These are phyloP conservation scores for Parascotia fuliginaria DNA, from an alignment of 2,888 invertebrate genomes.

Conservation along the genomic window DNA sequence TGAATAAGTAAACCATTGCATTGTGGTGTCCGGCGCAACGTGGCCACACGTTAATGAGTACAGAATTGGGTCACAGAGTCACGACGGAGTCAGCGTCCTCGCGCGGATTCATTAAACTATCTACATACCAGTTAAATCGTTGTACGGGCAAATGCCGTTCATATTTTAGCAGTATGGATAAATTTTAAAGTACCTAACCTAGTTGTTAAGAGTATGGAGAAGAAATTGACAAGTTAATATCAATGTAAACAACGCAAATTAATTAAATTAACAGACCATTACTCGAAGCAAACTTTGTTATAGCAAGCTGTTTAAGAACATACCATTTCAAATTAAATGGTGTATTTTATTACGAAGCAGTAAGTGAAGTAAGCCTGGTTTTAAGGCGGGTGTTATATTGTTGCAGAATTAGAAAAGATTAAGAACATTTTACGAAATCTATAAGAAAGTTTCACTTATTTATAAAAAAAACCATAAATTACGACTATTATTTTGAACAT, in stretches of 20 bases:
- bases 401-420: too few species aligned
- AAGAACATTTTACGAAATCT: too few species aligned
- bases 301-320: too few species aligned
- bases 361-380: too few species aligned
- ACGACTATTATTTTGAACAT: slow-evolving; percentile 13
- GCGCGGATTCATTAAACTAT: slow-evolving; percentile 42
- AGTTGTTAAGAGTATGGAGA: neutral
- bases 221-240: neutral
- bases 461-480: neutral
- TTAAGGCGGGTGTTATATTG: too few species aligned
- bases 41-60: slow-evolving; percentile 76
- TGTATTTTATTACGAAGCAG: too few species aligned
- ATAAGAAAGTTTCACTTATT: too few species aligned
- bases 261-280: neutral
- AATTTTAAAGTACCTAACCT: slow-evolving; percentile 14
- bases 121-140: slow-evolving; percentile 30
- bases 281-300: neutral
- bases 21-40: slow-evolving; percentile 66
- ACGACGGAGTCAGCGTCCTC: slow-evolving; percentile 44
- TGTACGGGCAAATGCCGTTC: slow-evolving; percentile 20
- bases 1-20: slow-evolving; percentile 70
- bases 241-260: neutral
- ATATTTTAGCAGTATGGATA: slow-evolving; percentile 27
- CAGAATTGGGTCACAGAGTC: slow-evolving; percentile 64
- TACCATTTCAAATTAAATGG: too few species aligned